Percentiles rank a stretch among this genome's conserved stretches.
These are phyloP conservation scores for Catotricha subobsoleta DNA, from an alignment of 2,888 invertebrate genomes.

Conservation along the genomic window DNA sequence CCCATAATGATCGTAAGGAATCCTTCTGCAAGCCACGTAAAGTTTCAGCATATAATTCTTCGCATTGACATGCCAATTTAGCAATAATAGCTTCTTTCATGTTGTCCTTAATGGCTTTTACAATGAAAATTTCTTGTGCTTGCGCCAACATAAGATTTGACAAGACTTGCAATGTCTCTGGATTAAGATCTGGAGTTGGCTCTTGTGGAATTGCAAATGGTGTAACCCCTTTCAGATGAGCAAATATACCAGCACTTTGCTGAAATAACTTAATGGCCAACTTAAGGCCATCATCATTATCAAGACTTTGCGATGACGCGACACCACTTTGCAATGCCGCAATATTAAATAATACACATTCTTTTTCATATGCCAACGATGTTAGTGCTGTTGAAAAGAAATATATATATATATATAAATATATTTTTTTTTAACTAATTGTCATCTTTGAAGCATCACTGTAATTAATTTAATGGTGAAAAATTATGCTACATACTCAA, in stretches of 20 bases:
- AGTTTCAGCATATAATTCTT: conserved; percentile 86
- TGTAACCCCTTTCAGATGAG: conserved; percentile 61
- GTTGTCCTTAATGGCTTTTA: conserved; percentile 80
- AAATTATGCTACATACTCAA: conserved; percentile 50
- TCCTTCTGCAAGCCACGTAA: conserved; percentile 75
- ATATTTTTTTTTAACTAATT: not conserved
- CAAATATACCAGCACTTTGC: conserved; percentile 81
- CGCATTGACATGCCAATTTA: conserved; percentile 79
- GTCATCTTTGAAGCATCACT: conserved; percentile 5
- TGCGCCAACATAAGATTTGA: conserved; percentile 88
- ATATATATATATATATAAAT: not conserved
- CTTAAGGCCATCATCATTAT: conserved; percentile 87
- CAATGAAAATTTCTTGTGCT: conserved; percentile 92
- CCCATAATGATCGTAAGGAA: conserved; percentile 65
- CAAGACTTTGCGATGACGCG: conserved; percentile 67
- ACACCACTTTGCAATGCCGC: conserved; percentile 82
- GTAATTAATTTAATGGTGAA: not conserved
- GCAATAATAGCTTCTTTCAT: conserved; percentile 92
- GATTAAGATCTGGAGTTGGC: conserved; percentile 86
- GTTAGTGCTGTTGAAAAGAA: conserved; percentile 48
- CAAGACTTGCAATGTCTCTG: conserved; percentile 77
- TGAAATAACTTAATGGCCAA: conserved; percentile 82
- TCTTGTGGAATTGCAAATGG: conserved; percentile 79
- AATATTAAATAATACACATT: conserved; percentile 90
- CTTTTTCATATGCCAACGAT: conserved; percentile 79